Evolutionary conservation across 2,113 vertebrate genomes (phyloP).

Genomic region (Camelus dromedarius): DNA sequence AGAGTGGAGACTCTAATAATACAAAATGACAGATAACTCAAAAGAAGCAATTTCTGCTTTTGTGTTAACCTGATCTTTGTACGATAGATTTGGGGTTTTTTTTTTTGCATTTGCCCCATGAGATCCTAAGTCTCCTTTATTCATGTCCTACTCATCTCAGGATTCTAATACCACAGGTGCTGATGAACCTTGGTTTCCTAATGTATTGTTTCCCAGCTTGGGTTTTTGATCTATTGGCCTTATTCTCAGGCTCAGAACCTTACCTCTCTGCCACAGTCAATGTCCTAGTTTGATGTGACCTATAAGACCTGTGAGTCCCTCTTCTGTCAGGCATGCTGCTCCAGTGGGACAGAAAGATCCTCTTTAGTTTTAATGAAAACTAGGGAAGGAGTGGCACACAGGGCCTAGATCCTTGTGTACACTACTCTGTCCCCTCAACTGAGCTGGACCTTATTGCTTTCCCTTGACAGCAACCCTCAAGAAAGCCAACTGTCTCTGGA

Average conservation of each 20-base stretch:
- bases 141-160: not conserved
- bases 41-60: slow-evolving; percentile 50
- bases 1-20: slow-evolving; percentile 1
- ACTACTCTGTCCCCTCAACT: not conserved
- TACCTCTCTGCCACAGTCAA: not conserved
- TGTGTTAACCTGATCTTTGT: not conserved
- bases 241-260: not conserved
- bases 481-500: slow-evolving; percentile 45
- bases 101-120: not conserved
- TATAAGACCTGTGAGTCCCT: not conserved
- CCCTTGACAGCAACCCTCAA: slow-evolving; percentile 34
- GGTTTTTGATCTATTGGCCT: not conserved
- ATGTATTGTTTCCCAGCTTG: not conserved
- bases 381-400: not conserved
- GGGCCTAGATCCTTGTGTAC: not conserved
- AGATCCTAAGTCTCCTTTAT: not conserved
- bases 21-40: slow-evolving; percentile 27
- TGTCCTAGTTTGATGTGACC: not conserved
- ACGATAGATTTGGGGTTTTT: not conserved
- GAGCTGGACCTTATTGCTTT: not conserved
- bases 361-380: slow-evolving; percentile 25
- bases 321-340: not conserved
- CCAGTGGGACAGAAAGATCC: not conserved
- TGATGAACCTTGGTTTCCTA: not conserved
- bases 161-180: not conserved